phyloP scores from a whole-genome alignment of 2,797 vertebrate species.

The Malurus leucopterus region DNA sequence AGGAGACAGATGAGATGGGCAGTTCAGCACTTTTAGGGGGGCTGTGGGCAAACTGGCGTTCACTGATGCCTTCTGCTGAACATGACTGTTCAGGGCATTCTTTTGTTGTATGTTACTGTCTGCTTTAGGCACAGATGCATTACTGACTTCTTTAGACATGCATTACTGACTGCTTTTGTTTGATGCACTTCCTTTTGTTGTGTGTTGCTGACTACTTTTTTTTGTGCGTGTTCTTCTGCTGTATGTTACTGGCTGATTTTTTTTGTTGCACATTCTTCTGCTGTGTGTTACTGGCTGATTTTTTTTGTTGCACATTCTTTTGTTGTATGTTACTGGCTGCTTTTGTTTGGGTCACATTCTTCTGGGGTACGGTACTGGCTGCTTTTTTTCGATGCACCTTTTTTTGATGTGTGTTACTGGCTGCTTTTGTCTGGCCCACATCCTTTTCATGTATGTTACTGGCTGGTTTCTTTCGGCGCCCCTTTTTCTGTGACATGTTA shows the following conservation, averaged over 20 bases:
- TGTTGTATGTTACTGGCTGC: not conserved
- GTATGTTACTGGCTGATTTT: not conserved
- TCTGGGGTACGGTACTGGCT: not conserved
- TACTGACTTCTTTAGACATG: not conserved
- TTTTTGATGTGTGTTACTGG: not conserved
- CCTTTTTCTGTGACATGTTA: not conserved
- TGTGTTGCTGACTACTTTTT: not conserved
- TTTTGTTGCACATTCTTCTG: not conserved
- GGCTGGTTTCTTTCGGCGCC: not conserved
- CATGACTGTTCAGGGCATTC: accelerated
- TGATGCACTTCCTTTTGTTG: not conserved
- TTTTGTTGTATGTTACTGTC: not conserved
- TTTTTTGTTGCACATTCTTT: accelerated
- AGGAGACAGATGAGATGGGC: not conserved
- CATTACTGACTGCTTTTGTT: not conserved
- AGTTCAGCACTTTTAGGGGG: not conserved
- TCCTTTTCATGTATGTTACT: not conserved
- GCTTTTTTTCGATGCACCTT: not conserved
- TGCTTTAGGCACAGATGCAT: not conserved
- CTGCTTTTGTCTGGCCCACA: not conserved
- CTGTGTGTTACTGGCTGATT: not conserved
- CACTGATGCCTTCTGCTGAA: not conserved
- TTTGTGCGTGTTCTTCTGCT: not conserved
- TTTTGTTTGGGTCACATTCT: not conserved
- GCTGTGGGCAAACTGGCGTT: not conserved